A percentile compares a stretch with the other conserved stretches of the same genome.
Conservation (phyloP, 1,140 invertebrate species). For the Triops longicaudatus region DNA sequence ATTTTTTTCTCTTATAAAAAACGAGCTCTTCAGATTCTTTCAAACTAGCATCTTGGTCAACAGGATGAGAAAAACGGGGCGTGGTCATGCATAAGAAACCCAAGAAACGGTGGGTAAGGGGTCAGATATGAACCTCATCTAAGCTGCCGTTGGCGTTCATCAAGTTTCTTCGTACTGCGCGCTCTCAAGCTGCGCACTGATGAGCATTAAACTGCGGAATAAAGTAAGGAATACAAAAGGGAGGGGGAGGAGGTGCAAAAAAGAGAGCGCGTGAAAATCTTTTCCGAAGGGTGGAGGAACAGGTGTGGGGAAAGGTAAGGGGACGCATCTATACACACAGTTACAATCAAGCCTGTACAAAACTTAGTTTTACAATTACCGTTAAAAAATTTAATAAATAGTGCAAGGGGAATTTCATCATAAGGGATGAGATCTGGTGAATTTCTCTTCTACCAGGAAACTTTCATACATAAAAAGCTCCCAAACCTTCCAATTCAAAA, state of each 20-base stretch:
- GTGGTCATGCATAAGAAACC: not conserved
- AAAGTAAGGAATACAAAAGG: not conserved
- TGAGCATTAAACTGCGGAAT: not conserved
- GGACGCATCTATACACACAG: not conserved
- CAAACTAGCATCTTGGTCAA: constrained; percentile 12
- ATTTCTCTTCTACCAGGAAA: not conserved
- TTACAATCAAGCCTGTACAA: constrained; percentile 6
- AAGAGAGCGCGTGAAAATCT: not conserved
- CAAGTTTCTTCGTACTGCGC: not conserved
- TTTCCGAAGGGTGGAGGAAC: not conserved
- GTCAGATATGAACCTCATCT: constrained; percentile 1
- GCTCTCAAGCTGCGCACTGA: not conserved
- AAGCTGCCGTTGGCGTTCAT: not conserved
- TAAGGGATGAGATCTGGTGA: constrained; percentile 6
- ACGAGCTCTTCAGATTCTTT: not conserved
- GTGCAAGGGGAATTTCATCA: not conserved
- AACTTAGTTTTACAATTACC: constrained; percentile 8
- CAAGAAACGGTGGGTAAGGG: not conserved
- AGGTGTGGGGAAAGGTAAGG: not conserved
- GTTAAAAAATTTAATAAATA: not conserved
- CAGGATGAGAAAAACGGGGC: constrained; percentile 6
- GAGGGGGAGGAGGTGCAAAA: not conserved
- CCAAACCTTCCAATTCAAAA: not conserved
- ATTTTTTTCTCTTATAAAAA: not conserved
- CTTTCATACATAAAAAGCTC: not conserved